Conservation (phyloP, 1,140 invertebrate species). For the Scaptomyza hsui region DNA sequence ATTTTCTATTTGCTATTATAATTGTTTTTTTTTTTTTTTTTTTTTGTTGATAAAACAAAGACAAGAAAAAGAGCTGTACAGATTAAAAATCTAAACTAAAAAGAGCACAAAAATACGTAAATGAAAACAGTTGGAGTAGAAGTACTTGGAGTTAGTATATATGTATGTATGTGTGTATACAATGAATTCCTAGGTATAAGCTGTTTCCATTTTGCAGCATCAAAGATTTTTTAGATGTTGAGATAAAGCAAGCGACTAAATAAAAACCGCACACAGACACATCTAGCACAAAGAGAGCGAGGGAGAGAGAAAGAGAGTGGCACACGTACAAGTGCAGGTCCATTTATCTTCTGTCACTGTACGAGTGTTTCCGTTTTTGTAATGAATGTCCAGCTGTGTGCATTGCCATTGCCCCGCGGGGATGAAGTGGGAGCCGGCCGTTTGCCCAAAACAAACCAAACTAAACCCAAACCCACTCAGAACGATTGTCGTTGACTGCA, state of each 20-base stretch:
- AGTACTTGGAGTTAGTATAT: neutral
- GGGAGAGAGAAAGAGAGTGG: conserved; percentile 29
- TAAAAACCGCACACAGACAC: conserved; percentile 71
- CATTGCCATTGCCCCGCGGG: conserved; percentile 66
- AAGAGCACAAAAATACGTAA: conserved; percentile 37
- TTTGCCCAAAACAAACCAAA: conserved; percentile 32
- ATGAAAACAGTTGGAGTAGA: conserved; percentile 5
- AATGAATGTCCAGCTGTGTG: conserved; percentile 81
- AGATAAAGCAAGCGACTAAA: conserved; percentile 79
- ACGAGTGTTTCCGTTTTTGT: conserved; percentile 80
- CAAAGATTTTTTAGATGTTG: conserved; percentile 76
- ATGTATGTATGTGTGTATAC: conserved; percentile 24
- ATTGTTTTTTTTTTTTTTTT: conserved; percentile 20
- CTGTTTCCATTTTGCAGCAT: conserved; percentile 72
- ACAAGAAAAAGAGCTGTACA: conserved; percentile 60
- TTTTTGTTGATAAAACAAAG: conserved; percentile 66
- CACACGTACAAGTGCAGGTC: conserved; percentile 78
- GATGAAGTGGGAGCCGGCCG: conserved; percentile 2
- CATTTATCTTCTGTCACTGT: conserved; percentile 81
- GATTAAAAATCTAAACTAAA: conserved; percentile 76
- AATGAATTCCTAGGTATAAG: conserved; percentile 47
- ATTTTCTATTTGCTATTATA: conserved; percentile 31
- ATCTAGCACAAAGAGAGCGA: conserved; percentile 10
- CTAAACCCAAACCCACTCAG: conserved; percentile 47
- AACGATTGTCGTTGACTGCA: conserved; percentile 57